These are phyloP conservation scores for Paracentrotus lividus DNA, from an alignment of 53 echinoderm and acorn worm genomes.

Conservation along the genomic window DNA sequence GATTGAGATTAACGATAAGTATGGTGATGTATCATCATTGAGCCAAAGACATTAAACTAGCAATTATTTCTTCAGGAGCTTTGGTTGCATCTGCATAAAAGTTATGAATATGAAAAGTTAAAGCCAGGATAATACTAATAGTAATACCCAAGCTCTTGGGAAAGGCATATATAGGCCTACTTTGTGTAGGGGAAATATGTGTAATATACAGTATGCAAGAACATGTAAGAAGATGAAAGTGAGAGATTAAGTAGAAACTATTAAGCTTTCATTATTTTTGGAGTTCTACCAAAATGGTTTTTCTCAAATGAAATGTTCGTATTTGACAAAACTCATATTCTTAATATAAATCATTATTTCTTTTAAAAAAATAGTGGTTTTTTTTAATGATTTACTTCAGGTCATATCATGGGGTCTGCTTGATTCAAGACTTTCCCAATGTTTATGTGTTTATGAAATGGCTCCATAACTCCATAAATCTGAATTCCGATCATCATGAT, in stretches of 20 bases:
- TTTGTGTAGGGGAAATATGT: too few species aligned
- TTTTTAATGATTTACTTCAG: neutral
- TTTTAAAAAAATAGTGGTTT: neutral
- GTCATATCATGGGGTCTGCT: constrained; percentile 20
- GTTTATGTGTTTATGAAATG: constrained; percentile 40
- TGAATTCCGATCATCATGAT: neutral
- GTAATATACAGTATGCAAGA: too few species aligned
- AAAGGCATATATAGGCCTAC: too few species aligned
- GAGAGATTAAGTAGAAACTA: neutral
- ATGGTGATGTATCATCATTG: neutral
- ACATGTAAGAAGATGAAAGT: neutral
- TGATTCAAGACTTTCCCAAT: constrained; percentile 16
- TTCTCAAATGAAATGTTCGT: neutral
- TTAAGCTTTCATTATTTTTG: neutral
- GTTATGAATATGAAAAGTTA: neutral
- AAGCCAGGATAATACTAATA: too few species aligned
- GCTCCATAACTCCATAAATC: constrained; percentile 35
- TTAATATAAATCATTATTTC: neutral
- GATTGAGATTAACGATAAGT: neutral
- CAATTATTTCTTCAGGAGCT: neutral
- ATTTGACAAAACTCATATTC: neutral
- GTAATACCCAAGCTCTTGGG: too few species aligned
- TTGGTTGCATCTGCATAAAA: neutral
- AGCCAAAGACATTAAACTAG: neutral
- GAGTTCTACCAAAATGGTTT: neutral